Conservation (phyloP, 2,888 invertebrate genomes). For the Lasioglossum marginatum region DNA sequence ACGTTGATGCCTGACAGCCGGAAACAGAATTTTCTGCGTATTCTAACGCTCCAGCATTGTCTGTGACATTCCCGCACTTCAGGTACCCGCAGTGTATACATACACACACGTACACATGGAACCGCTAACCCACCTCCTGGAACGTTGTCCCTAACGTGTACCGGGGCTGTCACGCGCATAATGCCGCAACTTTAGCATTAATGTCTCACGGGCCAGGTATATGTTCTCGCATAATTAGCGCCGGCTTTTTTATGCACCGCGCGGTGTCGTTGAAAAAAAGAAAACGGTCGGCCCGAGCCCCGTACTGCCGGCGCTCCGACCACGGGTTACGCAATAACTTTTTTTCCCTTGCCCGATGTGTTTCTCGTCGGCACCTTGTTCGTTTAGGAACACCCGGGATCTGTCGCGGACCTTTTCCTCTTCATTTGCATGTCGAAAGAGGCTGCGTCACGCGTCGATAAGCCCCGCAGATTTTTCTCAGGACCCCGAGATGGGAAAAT, state of each 20-base stretch:
- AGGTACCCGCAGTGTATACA: slow-evolving; percentile 50
- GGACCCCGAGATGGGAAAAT: slow-evolving; percentile 14
- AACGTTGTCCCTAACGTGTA: slow-evolving; percentile 75
- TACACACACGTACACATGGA: slow-evolving; percentile 10
- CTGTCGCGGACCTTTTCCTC: slow-evolving; percentile 71
- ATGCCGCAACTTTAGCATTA: slow-evolving; percentile 80
- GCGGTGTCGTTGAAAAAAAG: slow-evolving; percentile 30
- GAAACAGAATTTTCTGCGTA: slow-evolving; percentile 72
- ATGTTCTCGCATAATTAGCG: slow-evolving; percentile 81
- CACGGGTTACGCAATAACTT: slow-evolving; percentile 55
- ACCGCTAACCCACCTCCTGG: slow-evolving; percentile 65
- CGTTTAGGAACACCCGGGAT: slow-evolving; percentile 37
- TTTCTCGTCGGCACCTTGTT: slow-evolving; percentile 63
- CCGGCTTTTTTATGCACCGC: slow-evolving; percentile 75
- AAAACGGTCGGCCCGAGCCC: slow-evolving; percentile 53
- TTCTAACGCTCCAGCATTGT: slow-evolving; percentile 68
- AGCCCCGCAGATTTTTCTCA: slow-evolving; percentile 44
- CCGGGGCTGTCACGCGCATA: slow-evolving; percentile 80
- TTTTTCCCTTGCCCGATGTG: slow-evolving; percentile 48
- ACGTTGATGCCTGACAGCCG: slow-evolving; percentile 70
- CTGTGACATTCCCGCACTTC: slow-evolving; percentile 65
- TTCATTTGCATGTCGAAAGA: slow-evolving; percentile 76
- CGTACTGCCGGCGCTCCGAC: not conserved
- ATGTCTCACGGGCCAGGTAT: slow-evolving; percentile 80
- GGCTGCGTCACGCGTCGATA: slow-evolving; percentile 37